phyloP scores from a whole-genome alignment of 2,113 vertebrate genomes.

The Lampris megalopsis region DNA sequence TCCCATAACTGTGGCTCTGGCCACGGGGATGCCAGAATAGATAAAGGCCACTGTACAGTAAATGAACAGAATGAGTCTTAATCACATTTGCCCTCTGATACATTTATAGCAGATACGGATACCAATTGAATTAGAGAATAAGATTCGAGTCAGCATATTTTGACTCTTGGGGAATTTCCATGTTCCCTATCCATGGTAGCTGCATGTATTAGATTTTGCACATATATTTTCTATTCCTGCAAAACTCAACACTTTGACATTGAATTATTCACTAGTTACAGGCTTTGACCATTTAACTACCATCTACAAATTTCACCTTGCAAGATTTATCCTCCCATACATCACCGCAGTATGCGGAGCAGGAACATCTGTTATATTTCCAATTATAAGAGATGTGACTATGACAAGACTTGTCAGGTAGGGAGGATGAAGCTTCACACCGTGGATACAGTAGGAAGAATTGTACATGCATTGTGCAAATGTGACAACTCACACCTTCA shows the following conservation, averaged over 20 bases:
- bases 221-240: background rate
- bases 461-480: slow-evolving; percentile 19
- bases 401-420: slow-evolving; percentile 14
- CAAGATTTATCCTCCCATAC: slow-evolving; percentile 2
- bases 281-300: background rate
- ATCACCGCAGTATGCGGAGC: slow-evolving; percentile 37
- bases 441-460: slow-evolving; percentile 43
- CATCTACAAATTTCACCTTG: background rate
- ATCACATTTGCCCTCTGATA: background rate
- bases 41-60: slow-evolving; percentile 39
- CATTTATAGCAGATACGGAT: background rate
- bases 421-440: slow-evolving; percentile 44
- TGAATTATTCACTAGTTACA: background rate
- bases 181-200: background rate
- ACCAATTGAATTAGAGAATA: no score
- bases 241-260: background rate
- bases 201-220: background rate
- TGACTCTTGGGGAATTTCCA: no score
- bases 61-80: background rate
- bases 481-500: slow-evolving; percentile 22
- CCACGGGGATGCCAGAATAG: slow-evolving; percentile 39
- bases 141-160: background rate
- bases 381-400: slow-evolving; percentile 30
- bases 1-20: slow-evolving; percentile 19
- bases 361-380: slow-evolving; percentile 40